Evolutionary conservation across 2,113 vertebrate species (phyloP), one percentile per base, ranked within the genome.

Genomic region (Synodontis membranacea): DNA sequence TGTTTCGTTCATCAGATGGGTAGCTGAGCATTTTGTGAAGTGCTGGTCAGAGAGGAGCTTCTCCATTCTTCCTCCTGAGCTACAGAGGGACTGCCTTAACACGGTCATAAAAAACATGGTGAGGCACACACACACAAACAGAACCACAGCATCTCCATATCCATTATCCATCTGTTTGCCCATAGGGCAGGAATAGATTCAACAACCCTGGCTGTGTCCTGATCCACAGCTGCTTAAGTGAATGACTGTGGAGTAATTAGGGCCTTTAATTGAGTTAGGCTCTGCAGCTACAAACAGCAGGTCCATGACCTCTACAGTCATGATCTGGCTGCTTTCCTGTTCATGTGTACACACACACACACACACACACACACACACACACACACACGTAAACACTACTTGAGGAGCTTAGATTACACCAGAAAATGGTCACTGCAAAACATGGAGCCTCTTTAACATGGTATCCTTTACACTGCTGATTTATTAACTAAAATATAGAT

Each of bases 1-100:
- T 44, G 31, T 78, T 62, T 89, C 9, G 34, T 42, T 85, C 87
- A 89, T 92, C 92, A 98, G 97, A 88, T 99, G 96, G 96, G 93
- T 97, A 86, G 94, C 94, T 91, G 97, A 97, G 86, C 95, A 98
- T 94, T 98, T 96, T 93, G 94, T 96, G 92, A 98, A 96, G 89
- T 96, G 96, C 89, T 97, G 97, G 96, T 97, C 96, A 84, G 97
- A 98, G 81, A 96, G 96, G 91, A 97, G 94, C 90, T 98, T 99
- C 93, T 95, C 97, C 89, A 94, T 92, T 90, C 91, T 99, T 92
- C 93, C 96, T 84, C 82, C 91, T 54, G 97, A 97, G 82, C 95
- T 99, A 88, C 97, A 98, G 84, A 95, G 94, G 92, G 94, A 91
- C 83, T 98, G 97, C 92, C 92, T 98, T 80, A 88, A 88, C 42